These are phyloP conservation scores for Ptilorrhoa leucosticta DNA, from an alignment of 2,113 vertebrate species.

Conservation along the genomic window DNA sequence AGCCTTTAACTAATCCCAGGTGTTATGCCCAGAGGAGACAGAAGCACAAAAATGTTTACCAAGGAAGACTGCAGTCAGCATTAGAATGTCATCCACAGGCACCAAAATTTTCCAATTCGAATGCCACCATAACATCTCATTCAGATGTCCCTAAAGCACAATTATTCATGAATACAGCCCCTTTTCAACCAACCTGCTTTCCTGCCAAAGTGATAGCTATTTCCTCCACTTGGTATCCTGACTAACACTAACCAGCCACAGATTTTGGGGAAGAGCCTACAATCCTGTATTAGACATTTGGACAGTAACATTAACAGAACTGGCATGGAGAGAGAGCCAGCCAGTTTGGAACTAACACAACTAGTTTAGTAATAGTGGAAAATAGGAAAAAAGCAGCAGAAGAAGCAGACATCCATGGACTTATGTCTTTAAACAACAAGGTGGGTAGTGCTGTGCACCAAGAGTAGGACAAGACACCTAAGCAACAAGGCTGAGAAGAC, in stretches of 20 bases:
- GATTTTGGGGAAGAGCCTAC: not conserved
- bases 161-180: not conserved
- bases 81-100: not conserved
- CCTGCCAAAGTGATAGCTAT: not conserved
- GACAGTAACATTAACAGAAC: not conserved
- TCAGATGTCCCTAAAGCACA: not conserved
- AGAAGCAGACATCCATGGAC: not conserved
- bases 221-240: not conserved
- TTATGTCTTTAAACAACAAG: not conserved
- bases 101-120: not conserved
- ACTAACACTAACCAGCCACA: not conserved
- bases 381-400: not conserved
- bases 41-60: not conserved
- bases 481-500: not conserved
- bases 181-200: not conserved
- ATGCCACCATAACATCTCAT: not conserved
- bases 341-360: not conserved
- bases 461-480: not conserved
- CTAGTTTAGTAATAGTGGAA: not conserved
- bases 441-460: not conserved
- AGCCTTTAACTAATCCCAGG: not conserved
- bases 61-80: not conserved
- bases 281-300: not conserved
- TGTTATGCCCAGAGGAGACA: not conserved
- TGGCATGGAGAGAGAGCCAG: not conserved